Conservation (phyloP, 2,113 vertebrate genomes). For the Otus sunia region DNA sequence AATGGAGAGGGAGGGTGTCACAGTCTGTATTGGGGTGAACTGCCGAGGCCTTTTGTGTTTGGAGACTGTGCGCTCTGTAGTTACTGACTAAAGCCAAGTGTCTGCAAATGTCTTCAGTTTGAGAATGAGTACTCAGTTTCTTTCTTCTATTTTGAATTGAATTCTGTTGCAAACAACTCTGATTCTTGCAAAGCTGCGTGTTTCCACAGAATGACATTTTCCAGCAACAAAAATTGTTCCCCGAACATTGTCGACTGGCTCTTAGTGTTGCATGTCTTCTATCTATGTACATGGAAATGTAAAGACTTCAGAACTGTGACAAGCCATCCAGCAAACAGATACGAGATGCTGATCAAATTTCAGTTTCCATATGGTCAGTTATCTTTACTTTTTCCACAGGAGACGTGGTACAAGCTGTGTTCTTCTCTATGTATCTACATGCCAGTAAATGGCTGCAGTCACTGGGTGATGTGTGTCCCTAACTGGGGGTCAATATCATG, state of each 20-base stretch:
- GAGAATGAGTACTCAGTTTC: neutral
- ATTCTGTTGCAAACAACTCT: neutral
- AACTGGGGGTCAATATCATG: fast-evolving
- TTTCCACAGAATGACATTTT: neutral
- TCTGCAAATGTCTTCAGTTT: neutral
- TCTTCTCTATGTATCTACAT: fast-evolving
- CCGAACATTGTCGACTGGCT: neutral
- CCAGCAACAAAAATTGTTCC: neutral
- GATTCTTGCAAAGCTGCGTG: neutral
- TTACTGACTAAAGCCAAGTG: neutral
- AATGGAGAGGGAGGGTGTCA: fast-evolving
- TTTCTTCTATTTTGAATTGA: neutral
- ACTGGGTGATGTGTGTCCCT: neutral
- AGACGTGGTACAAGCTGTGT: too few species aligned
- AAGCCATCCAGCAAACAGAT: neutral
- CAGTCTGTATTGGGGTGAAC: neutral
- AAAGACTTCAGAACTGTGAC: neutral
- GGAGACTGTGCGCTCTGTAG: neutral
- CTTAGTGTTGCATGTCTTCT: neutral
- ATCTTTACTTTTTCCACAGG: neutral
- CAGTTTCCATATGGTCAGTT: neutral
- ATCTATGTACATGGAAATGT: neutral
- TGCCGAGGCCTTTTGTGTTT: neutral
- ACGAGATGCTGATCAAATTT: neutral
- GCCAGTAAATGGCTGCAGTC: neutral